phyloP scores from a whole-genome alignment of 1,140 invertebrate genomes.

The Pararge aegeria region DNA sequence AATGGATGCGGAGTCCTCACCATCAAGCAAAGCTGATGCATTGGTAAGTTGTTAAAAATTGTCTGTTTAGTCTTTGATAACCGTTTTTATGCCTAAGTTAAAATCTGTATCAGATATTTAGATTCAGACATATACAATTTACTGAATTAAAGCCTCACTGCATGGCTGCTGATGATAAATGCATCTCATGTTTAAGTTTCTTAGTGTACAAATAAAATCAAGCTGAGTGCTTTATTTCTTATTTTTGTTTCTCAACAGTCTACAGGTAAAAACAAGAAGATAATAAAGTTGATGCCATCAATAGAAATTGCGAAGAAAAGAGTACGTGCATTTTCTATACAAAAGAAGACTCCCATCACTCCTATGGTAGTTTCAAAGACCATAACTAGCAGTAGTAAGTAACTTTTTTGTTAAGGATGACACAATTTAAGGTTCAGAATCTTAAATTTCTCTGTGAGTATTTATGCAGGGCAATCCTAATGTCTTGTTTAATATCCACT shows the following conservation, averaged over 20 bases:
- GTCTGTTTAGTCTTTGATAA: too few species aligned
- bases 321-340: slow-evolving; percentile 71
- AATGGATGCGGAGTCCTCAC: slow-evolving; percentile 24
- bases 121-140: too few species aligned
- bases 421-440: too few species aligned
- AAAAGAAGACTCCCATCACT: slow-evolving; percentile 60
- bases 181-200: too few species aligned
- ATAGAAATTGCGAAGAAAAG: slow-evolving; percentile 68
- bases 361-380: slow-evolving; percentile 47
- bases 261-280: background rate
- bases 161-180: too few species aligned
- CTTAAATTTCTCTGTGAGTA: too few species aligned
- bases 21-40: slow-evolving; percentile 27
- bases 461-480: too few species aligned
- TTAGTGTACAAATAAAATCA: too few species aligned
- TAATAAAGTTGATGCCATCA: slow-evolving; percentile 26
- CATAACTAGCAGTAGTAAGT: slow-evolving; percentile 48
- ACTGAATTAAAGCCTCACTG: too few species aligned
- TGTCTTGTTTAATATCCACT: too few species aligned
- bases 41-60: slow-evolving; percentile 17
- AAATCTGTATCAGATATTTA: too few species aligned
- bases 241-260: background rate
- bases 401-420: background rate
- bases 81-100: too few species aligned
- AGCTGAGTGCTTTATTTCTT: background rate